These are phyloP conservation scores for Sardinella longiceps DNA, from an alignment of 2,797 vertebrate genomes.

Conservation along the genomic window DNA sequence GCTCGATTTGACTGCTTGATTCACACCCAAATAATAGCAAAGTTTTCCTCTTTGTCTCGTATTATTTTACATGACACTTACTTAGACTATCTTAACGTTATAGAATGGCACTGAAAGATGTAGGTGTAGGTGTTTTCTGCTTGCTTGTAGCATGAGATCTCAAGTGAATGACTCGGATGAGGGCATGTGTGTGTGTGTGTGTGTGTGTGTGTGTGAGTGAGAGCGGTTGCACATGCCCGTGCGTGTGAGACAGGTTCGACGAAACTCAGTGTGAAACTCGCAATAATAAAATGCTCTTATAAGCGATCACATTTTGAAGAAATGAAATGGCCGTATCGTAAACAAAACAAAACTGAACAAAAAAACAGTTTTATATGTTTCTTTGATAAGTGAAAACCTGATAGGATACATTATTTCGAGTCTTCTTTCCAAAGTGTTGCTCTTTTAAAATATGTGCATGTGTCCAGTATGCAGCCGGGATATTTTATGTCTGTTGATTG, in stretches of 20 bases:
- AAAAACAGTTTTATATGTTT: neutral
- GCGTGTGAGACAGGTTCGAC: constrained; percentile 9
- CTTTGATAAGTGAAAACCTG: neutral
- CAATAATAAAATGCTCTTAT: neutral
- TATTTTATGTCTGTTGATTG: neutral
- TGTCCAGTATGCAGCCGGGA: too few species aligned
- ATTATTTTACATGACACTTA: neutral
- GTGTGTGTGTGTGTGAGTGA: neutral
- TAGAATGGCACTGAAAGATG: neutral
- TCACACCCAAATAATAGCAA: neutral
- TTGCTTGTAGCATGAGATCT: neutral
- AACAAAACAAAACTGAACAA: neutral
- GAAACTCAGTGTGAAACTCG: neutral
- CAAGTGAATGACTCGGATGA: neutral
- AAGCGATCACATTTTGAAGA: neutral
- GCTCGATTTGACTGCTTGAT: neutral
- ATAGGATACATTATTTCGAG: neutral
- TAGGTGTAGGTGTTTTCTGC: neutral
- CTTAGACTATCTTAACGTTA: neutral
- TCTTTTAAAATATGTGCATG: too few species aligned
- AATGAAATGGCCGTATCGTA: neutral
- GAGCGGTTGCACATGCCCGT: neutral
- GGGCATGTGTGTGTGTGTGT: neutral
- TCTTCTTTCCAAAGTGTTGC: neutral
- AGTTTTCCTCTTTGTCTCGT: neutral